These are phyloP conservation scores for Plestiodon gilberti DNA, from an alignment of 2,113 vertebrate genomes.

Conservation along the genomic window DNA sequence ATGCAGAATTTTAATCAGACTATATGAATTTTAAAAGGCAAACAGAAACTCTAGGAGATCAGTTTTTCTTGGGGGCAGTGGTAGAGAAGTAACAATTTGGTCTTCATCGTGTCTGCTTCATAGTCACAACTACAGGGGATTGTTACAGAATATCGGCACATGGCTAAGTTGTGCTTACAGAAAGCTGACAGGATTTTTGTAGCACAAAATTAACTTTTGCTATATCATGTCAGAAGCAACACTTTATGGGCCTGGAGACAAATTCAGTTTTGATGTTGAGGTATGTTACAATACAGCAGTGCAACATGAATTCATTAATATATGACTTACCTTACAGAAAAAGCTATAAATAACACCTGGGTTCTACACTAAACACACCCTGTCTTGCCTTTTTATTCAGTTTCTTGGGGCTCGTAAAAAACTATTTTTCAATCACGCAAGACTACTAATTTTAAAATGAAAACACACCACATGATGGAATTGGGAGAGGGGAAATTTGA, in stretches of 20 bases:
- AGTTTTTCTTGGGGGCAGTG: too few relatives aligned
- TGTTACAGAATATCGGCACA: slow-evolving; percentile 10
- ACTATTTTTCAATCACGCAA: neutral
- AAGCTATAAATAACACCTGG: slow-evolving; percentile 49
- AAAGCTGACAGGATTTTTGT: slow-evolving; percentile 23
- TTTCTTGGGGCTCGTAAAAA: slow-evolving; percentile 31
- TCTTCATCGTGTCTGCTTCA: too few relatives aligned
- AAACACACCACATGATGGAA: neutral
- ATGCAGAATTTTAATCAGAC: too few relatives aligned
- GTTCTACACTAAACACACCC: slow-evolving; percentile 26
- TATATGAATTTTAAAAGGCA: too few relatives aligned
- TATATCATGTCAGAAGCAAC: slow-evolving; percentile 1
- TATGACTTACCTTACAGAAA: neutral
- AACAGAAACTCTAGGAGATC: too few relatives aligned
- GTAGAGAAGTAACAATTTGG: too few relatives aligned
- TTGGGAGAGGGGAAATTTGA: neutral
- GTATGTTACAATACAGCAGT: slow-evolving; percentile 27
- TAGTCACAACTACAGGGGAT: slow-evolving; percentile 14
- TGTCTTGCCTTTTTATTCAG: slow-evolving; percentile 17
- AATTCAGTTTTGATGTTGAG: slow-evolving; percentile 26
- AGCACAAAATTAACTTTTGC: slow-evolving; percentile 25
- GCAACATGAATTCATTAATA: slow-evolving; percentile 12
- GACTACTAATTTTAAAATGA: slow-evolving; percentile 17
- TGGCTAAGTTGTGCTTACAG: slow-evolving; percentile 36
- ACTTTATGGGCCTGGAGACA: slow-evolving; percentile 29